Evolutionary conservation across 2,113 vertebrate species (phyloP).

Genomic region (Eonycteris spelaea): DNA sequence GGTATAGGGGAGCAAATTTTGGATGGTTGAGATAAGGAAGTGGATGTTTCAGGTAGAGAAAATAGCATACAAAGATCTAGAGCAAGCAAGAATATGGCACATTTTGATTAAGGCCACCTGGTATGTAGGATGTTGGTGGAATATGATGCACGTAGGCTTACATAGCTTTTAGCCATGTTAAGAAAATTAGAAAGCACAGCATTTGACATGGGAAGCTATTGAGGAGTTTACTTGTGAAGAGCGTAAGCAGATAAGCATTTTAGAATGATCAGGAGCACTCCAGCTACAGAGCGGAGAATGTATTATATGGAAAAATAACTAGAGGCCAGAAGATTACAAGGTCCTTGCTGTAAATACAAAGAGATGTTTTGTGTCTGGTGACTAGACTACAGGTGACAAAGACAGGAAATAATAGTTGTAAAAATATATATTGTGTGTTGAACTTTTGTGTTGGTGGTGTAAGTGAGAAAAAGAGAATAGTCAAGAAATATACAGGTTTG

Average conservation of each 20-base stretch:
- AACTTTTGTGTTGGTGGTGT: not conserved
- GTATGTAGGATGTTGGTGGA: accelerated
- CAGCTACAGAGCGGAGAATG: not conserved
- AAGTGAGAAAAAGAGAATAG: not conserved
- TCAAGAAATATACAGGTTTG: not conserved
- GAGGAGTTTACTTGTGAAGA: not conserved
- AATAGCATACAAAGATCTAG: not conserved
- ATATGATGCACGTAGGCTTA: not conserved
- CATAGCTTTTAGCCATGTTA: not conserved
- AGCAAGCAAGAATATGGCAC: not conserved
- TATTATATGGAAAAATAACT: not conserved
- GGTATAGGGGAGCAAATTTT: not conserved
- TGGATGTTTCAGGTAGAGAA: not conserved
- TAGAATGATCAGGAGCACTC: not conserved
- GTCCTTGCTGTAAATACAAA: not conserved
- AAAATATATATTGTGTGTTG: not conserved
- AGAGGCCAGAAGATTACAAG: not conserved
- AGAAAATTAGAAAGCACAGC: not conserved
- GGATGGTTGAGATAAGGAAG: not conserved
- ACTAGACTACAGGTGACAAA: not conserved
- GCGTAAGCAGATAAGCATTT: not conserved
- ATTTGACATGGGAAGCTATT: not conserved
- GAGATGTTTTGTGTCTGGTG: not conserved
- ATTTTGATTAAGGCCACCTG: not conserved
- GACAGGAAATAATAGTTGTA: not conserved